These are phyloP conservation scores for Canis aureus DNA, from an alignment of 2,113 vertebrate species.

Conservation along the genomic window DNA sequence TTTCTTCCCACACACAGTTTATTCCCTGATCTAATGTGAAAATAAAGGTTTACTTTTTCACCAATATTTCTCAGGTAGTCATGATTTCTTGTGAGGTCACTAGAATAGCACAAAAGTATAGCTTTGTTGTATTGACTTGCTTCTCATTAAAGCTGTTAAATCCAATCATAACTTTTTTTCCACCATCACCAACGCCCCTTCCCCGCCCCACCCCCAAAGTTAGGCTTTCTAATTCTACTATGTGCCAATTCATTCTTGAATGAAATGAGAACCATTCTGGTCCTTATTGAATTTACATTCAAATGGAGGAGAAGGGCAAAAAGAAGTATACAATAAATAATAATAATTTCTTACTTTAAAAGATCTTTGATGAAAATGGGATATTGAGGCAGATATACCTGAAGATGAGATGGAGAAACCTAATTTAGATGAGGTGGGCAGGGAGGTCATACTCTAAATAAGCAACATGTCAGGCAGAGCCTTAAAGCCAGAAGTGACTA, in stretches of 20 bases:
- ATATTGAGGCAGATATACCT: background rate
- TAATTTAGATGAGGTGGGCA: background rate
- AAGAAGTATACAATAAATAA: background rate
- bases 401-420: background rate
- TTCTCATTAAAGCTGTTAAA: background rate
- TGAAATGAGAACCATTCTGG: background rate
- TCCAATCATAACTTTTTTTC: background rate
- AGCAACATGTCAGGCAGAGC: background rate
- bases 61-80: background rate
- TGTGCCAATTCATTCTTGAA: background rate
- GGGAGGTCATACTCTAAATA: background rate
- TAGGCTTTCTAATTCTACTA: background rate
- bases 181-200: no score
- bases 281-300: background rate
- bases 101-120: background rate
- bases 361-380: background rate
- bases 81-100: background rate
- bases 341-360: background rate
- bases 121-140: background rate
- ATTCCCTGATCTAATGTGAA: background rate
- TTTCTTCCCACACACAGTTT: background rate
- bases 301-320: background rate
- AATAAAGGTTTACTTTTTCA: conserved; percentile 10
- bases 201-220: background rate
- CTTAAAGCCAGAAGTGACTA: background rate